Base-by-base conservation (phyloP, 2,113 vertebrate species). In the Malurus cyaneus region DNA sequence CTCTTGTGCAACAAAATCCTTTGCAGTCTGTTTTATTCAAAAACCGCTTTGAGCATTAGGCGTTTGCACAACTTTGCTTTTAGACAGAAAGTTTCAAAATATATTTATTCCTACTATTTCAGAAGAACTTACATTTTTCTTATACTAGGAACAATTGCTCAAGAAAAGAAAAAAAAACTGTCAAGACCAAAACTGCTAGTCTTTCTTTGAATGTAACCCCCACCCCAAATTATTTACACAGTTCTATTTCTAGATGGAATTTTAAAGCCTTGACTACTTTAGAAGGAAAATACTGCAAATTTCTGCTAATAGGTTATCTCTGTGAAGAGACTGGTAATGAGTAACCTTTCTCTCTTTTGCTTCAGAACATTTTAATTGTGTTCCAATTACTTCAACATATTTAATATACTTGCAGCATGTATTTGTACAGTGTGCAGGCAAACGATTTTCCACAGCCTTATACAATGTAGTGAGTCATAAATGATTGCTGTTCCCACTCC, bases 361-460 rank as follows among this genome's bases (percentile, higher is more conserved):
- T 94, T 97, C 83, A 94, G 96, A 96, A 96, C 92, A 96, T 96
- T 95, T 96, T 96, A 97, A 96, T 96, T 97, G 94, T 94, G 85
- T 96, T 96, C 94, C 94, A 89, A 82, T 96, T 97, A 81, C 96
- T 97, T 87, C 80, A 96, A 86, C 92, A 94, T 97, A 94, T 97
- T 96, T 97, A 93, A 94, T 94, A 88, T 21, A 95, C 76, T 97
- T 96, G 47, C 94, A 96, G 67, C 85, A 88, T 71, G 92, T 94
- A 94, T 96, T 97, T 95, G 86, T 89, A 94, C 93, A 94, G 86
- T 50, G 32, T 86, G 89, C 92, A 84, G 93, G 91, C 77, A 95
- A 96, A 95, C 70, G 71, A 82, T 94, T 97, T 97, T 95, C 91
- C 70, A 92, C 87, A 94, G 77, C 81, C 92, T 96, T 96, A 83